Base-by-base conservation (phyloP, 1,140 invertebrate genomes). In the Papilio glaucus region DNA sequence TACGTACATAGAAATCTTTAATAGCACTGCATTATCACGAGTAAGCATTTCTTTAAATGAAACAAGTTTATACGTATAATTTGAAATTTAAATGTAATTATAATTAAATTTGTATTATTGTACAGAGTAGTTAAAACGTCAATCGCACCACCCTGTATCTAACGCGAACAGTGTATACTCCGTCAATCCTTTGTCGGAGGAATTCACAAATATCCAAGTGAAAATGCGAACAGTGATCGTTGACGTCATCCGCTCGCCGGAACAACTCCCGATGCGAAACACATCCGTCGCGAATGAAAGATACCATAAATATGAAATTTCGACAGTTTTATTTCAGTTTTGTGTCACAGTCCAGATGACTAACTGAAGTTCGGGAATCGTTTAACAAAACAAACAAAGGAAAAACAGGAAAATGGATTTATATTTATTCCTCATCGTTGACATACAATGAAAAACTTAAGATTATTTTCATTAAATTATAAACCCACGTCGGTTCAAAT, bases 221-320 rank as follows among this genome's bases (percentile, higher is more conserved):
- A 65, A 18, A 65, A 63, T 37, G n/a, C 26, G 15, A 62, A 37
- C 60, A 18, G 62, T 39, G 62, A 65, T 21, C 62, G 24, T n/a
- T 65, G 62, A 65, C 62, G 62, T 65, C 62, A 65, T 41, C 10
- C 62, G 37, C 24, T 8, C 62, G 61, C 62, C 62, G 62, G 62
- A 65, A 39, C 62, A 38, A 8, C 37, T 38, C 49, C 49, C 49
- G 62, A 41, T 39, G 62, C 62, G 29, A 39, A 38, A 65, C 33
- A 65, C 62, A 65, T 65, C 62, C 62, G 62, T 39, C 62, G 37
- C 15, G 15, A 65, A 65, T 21, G 49, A 65, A 65, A 65, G 37
- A 65, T 12, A 39, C 62, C 7, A 65, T 65, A 65, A 65, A 65
- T 65, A 65, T 65, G 15, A 39, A 65, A 41, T 65, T 65, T 65